Base-by-base conservation (phyloP, 2,888 invertebrate species). In the Pammene fasciana region DNA sequence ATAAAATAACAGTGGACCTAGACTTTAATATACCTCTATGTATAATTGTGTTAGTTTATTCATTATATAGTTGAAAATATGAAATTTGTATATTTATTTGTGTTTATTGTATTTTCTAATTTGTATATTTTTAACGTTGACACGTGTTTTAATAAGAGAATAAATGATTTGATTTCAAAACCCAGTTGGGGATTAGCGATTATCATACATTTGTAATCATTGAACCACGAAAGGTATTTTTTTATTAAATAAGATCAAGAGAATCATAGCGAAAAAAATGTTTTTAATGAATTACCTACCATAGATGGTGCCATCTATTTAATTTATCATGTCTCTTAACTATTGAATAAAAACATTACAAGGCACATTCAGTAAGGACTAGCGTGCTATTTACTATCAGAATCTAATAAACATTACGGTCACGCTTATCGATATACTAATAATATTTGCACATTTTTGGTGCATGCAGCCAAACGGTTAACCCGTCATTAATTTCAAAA, bases 321-420 rank as follows among this genome's bases (percentile, higher is more conserved):
- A 18, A 16, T 18, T 16, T 46, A 14, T 16, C 3, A 0, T 41
- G 16, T 43, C 1, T 57, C n/a, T 5, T 38, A 14, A 55, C 38
- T 55, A 45, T 57, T 13, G 18, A 46, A 9, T 59, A 26, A 59
- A 45, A 45, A 59, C n/a, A 36, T 59, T 26, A 9, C 10, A 46
- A 59, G 45, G 59, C 59, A 59, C 59, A 45, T 59, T 59, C 45
- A 34, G 59, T 59, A 45, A 59, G 45, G 59, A 59, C 59, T 59
- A 59, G 59, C 59, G 59, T 34, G 59, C 59, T 45, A 43, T 41
- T 10, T 56, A 57, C 57, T 57, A 57, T 18, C 57, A 26, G 56
- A 57, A 18, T 43, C 43, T 18, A 56, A 5, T 9, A 16, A 43
- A 26, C 26, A 45, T 5, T 9, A 10, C 7, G 59, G 26, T 34